These are phyloP conservation scores for Melieria picta DNA, from an alignment of 2,888 invertebrate species.

Conservation along the genomic window DNA sequence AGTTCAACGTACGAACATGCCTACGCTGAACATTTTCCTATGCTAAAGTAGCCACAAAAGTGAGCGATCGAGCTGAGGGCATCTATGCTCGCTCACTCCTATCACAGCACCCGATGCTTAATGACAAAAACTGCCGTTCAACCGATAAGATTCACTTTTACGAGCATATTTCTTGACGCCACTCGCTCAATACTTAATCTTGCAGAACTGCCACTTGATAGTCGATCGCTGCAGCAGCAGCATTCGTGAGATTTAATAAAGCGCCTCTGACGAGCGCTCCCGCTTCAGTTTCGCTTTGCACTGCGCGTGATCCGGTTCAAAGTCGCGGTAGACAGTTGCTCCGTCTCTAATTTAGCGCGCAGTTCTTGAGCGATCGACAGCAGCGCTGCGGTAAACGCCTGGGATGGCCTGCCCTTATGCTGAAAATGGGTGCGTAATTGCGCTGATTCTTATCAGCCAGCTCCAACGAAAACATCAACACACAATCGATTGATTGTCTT, in stretches of 20 bases:
- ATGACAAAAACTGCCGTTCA: slow-evolving; percentile 20
- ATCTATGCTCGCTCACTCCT: not conserved
- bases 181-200: slow-evolving; percentile 43
- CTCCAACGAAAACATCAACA: not conserved
- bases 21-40: no score
- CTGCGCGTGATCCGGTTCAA: no score
- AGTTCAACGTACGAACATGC: not conserved
- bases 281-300: no score
- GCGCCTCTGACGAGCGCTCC: no score
- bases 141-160: slow-evolving; percentile 29
- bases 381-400: no score
- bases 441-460: not conserved
- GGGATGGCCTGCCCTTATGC: slow-evolving; percentile 59
- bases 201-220: slow-evolving; percentile 43
- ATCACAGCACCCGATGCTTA: not conserved
- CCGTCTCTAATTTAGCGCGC: no score
- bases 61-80: no score
- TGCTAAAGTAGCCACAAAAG: no score
- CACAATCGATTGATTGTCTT: not conserved
- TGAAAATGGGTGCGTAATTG: slow-evolving; percentile 53
- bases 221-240: not conserved
- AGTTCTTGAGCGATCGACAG: no score
- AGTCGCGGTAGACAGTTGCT: no score
- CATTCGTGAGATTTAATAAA: not conserved
- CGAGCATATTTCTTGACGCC: not conserved